Percentiles rank a stretch among this genome's conserved stretches.
phyloP scores from a whole-genome alignment of 2,888 invertebrate species.

The Escarpia spicata region DNA sequence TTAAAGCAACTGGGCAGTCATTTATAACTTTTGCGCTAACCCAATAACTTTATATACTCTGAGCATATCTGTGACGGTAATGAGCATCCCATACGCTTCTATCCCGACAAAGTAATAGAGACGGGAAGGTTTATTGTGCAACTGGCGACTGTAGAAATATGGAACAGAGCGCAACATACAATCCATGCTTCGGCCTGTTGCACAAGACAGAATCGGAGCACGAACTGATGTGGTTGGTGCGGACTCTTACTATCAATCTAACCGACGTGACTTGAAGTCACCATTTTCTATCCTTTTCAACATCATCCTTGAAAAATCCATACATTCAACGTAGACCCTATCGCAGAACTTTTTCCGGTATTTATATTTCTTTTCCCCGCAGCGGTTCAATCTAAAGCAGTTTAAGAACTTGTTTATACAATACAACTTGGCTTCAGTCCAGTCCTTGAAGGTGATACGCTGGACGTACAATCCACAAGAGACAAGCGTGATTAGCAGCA shows the following conservation, averaged over 20 bases:
- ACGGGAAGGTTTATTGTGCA: too few relatives aligned
- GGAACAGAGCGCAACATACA: too few relatives aligned
- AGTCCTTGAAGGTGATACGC: neutral
- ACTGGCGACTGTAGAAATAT: too few relatives aligned
- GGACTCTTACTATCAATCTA: neutral
- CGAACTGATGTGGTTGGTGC: neutral
- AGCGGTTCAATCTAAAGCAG: conserved; percentile 1
- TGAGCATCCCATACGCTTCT: too few relatives aligned
- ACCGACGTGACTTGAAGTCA: neutral
- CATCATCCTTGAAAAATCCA: neutral
- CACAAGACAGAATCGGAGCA: neutral
- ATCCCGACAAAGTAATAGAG: too few relatives aligned
- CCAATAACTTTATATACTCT: too few relatives aligned
- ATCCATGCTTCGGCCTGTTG: neutral
- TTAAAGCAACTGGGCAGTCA: too few relatives aligned
- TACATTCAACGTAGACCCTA: neutral
- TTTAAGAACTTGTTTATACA: neutral
- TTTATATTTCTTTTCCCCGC: neutral
- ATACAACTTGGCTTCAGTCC: neutral
- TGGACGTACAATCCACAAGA: neutral
- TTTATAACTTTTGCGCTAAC: too few relatives aligned
- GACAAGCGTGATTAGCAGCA: neutral
- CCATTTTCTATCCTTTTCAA: neutral
- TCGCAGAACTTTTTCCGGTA: neutral
- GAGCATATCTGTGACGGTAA: too few relatives aligned